Percentiles rank a stretch among this genome's conserved stretches.
Evolutionary conservation across 2,888 invertebrate species (phyloP).

Genomic region (Caenorhabditis sp.): DNA sequence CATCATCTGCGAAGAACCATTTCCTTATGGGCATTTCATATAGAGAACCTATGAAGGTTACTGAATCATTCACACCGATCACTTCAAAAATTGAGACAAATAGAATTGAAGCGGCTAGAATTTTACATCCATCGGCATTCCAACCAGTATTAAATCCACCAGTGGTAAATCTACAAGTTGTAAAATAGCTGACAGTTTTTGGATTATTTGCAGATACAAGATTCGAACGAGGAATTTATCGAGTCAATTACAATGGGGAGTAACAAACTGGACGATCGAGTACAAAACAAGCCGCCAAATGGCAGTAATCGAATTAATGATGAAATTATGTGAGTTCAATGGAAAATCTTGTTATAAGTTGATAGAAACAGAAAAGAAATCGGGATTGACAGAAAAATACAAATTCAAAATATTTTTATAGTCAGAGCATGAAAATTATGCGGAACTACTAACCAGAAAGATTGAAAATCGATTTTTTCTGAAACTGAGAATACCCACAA

Average conservation of each 20-base stretch:
- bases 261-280: conserved; percentile 12
- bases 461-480: no score
- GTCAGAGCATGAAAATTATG: no score
- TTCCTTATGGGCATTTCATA: conserved; percentile 49
- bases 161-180: conserved; percentile 18
- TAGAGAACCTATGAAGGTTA: conserved; percentile 13
- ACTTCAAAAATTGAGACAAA: conserved; percentile 9
- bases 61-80: not conserved
- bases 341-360: not conserved
- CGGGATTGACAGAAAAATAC: not conserved
- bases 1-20: conserved; percentile 22
- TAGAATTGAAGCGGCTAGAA: conserved; percentile 28
- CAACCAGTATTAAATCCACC: conserved; percentile 35
- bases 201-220: conserved; percentile 16
- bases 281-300: conserved; percentile 2
- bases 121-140: conserved; percentile 25
- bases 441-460: no score
- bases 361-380: not conserved
- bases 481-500: no score
- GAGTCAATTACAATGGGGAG: conserved; percentile 37
- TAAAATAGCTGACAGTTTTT: conserved; percentile 1
- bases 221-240: conserved; percentile 40
- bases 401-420: no score
- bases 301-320: not conserved
- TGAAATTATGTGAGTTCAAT: not conserved